Evolutionary conservation across 2,797 vertebrate genomes (phyloP), one percentile per base, ranked within the genome.

Genomic region (Sardinella longiceps): DNA sequence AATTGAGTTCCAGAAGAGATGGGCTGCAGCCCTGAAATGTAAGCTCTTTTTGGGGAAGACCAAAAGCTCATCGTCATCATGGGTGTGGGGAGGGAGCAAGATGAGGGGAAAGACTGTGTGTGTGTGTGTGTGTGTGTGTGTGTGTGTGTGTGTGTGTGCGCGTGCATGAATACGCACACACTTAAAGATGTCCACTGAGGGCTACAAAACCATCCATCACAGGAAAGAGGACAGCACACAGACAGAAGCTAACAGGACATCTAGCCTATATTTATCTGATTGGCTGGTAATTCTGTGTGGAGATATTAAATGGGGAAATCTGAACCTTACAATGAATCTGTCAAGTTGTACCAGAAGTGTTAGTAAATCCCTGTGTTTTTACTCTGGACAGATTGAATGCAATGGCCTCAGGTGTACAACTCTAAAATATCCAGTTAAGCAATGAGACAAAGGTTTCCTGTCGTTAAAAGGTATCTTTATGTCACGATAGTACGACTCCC

Each of bases 121-220:
- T 82, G 30, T 37, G 28, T 66, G 63, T 18, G 66, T 18, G 28
- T 33, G 28, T 15, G 63, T 33, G 48, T 37, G 66, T 84, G 70
- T 39, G 48, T 53, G 80, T 46, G 58, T 66, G 23, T 46, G 15
- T 45, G 77, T n/a, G 37, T 25, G 53, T 60, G 39, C 37, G 43
- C 60, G 53, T 39, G 5, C 18, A 2, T 84, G 37, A 20, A 43
- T 33, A 51, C 20, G n/a, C 58, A n/a, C 58, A 60, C 25, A 30
- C 28, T 66, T 30, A 43, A 77, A 77, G 33, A 77, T 77, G 70
- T 23, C 43, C 70, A 39, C 33, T 37, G 18, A 77, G 70, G 70
- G 33, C 70, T 77, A 77, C 70, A 43, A 77, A 77, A 33, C 37
- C 70, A 77, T 77, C 37, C 37, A 56, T 56, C 33, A 82, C 53